phyloP scores from a whole-genome alignment of 2,797 vertebrate genomes.

The Enteromius argenteus region DNA sequence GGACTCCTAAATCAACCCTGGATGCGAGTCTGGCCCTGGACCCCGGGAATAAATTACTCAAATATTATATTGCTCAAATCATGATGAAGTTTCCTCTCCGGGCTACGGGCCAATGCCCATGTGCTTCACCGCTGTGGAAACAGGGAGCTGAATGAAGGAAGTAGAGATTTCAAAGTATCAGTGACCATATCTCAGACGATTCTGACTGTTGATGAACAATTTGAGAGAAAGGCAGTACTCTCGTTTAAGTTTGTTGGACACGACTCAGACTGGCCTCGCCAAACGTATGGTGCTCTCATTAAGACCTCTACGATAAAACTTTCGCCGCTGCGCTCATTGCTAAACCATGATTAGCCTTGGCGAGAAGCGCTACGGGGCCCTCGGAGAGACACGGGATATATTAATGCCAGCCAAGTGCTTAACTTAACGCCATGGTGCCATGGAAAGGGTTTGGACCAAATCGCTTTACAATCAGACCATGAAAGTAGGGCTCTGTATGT shows the following conservation, averaged over 20 bases:
- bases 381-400: conserved; percentile 22
- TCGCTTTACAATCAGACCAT: conserved; percentile 26
- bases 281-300: conserved; percentile 47
- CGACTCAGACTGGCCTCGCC: conserved; percentile 11
- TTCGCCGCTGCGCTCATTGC: conserved; percentile 31
- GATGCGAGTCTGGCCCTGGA: conserved; percentile 44
- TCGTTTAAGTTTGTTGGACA: conserved; percentile 32
- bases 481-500: conserved; percentile 8
- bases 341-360: conserved; percentile 51
- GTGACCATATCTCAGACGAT: conserved; percentile 15
- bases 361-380: conserved; percentile 4
- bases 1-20: conserved; percentile 61
- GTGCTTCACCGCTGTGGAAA: conserved; percentile 16
- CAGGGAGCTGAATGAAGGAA: not conserved
- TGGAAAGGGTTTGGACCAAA: conserved; percentile 17
- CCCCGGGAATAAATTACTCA: conserved; percentile 56
- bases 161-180: conserved; percentile 40
- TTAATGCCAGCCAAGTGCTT: conserved; percentile 25
- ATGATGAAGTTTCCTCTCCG: conserved; percentile 55
- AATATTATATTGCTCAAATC: conserved; percentile 64
- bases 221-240: conserved; percentile 27
- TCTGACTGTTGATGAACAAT: not conserved
- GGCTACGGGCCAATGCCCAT: conserved; percentile 58
- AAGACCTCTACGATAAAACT: conserved; percentile 33
- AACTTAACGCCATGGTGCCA: not conserved